phyloP scores from a whole-genome alignment of 2,888 invertebrate genomes.

The Syritta pipiens region DNA sequence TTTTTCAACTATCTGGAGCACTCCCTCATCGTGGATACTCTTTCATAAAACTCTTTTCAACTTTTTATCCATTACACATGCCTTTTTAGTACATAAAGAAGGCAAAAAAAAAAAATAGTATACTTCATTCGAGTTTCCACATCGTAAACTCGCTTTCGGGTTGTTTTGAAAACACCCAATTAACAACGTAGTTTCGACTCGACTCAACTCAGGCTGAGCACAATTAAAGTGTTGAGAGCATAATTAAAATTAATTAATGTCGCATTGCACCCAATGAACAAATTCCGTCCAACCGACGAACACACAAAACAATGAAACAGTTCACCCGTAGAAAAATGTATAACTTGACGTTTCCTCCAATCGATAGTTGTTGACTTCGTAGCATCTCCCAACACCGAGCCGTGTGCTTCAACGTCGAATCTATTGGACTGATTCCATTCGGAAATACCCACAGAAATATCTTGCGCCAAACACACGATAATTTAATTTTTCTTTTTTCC shows the following conservation, averaged over 20 bases:
- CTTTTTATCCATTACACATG: too few relatives aligned
- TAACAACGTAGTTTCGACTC: not conserved
- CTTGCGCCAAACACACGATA: not conserved
- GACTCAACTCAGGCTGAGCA: not conserved
- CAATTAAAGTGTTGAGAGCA: not conserved
- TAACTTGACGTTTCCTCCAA: not conserved
- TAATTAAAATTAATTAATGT: slow-evolving; percentile 50
- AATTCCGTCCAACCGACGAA: slow-evolving; percentile 1
- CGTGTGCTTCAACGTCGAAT: too few relatives aligned
- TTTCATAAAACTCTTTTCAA: too few relatives aligned
- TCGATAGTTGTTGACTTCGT: too few relatives aligned
- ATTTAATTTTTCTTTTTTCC: slow-evolving; percentile 4
- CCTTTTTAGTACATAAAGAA: too few relatives aligned
- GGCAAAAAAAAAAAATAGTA: not conserved
- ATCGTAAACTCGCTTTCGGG: slow-evolving; percentile 1
- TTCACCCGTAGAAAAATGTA: too few relatives aligned
- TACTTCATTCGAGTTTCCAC: slow-evolving; percentile 1
- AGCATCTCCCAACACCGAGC: too few relatives aligned
- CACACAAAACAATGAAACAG: too few relatives aligned
- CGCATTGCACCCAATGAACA: slow-evolving; percentile 28
- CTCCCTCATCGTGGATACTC: too few relatives aligned
- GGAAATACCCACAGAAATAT: not conserved
- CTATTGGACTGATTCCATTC: too few relatives aligned
- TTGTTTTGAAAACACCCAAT: slow-evolving; percentile 45
- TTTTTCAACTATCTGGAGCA: too few relatives aligned